These are phyloP conservation scores for Epirrita christyi DNA, from an alignment of 2,888 invertebrate genomes.

Conservation along the genomic window DNA sequence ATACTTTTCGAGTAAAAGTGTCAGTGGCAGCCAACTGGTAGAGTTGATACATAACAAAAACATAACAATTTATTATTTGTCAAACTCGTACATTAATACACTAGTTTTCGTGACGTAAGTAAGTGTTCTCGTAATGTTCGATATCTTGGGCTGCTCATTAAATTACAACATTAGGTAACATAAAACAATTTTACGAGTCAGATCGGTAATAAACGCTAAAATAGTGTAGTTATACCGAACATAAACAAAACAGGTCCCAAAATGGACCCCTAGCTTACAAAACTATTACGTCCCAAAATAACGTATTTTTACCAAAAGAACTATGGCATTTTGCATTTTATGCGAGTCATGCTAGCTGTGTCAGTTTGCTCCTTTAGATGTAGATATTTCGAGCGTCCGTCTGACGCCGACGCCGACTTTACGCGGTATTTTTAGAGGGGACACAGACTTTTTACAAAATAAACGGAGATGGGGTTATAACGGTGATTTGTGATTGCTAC, in stretches of 20 bases:
- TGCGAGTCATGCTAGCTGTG: slow-evolving; percentile 28
- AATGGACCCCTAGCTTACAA: slow-evolving; percentile 11
- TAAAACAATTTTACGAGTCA: background rate
- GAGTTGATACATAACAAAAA: background rate
- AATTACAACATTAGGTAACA: background rate
- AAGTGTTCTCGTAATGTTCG: too few relatives aligned
- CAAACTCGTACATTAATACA: background rate
- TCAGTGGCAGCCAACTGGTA: slow-evolving; percentile 3
- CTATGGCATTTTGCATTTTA: slow-evolving; percentile 19
- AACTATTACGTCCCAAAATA: background rate
- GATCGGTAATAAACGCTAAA: background rate
- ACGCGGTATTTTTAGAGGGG: slow-evolving; percentile 77
- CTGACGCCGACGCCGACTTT: slow-evolving; percentile 59
- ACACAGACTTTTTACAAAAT: slow-evolving; percentile 79
- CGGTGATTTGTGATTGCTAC: slow-evolving; percentile 58
- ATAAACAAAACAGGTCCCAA: slow-evolving; percentile 1
- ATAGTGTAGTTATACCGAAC: background rate
- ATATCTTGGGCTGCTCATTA: background rate
- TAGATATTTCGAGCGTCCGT: slow-evolving; percentile 69
- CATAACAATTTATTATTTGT: slow-evolving; percentile 4
- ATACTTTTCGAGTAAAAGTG: background rate
- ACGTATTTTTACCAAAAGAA: background rate
- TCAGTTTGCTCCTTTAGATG: slow-evolving; percentile 41
- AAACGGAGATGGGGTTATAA: slow-evolving; percentile 67
- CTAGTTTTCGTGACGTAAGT: too few relatives aligned